These are phyloP conservation scores for Pheosia tremula DNA, from an alignment of 2,888 invertebrate genomes.

Conservation along the genomic window DNA sequence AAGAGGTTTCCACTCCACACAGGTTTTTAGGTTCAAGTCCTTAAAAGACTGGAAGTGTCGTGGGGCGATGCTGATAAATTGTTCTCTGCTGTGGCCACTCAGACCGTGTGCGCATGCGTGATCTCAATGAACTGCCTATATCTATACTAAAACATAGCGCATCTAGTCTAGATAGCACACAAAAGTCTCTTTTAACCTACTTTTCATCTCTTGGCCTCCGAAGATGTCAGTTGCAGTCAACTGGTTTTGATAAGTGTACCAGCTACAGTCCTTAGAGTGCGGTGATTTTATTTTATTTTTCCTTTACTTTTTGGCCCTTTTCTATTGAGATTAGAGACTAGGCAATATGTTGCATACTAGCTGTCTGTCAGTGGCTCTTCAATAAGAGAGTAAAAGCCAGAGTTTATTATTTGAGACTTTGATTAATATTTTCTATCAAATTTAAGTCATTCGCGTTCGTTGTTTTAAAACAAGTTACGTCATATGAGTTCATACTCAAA, in stretches of 20 bases:
- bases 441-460: no score
- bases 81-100: conserved; percentile 44
- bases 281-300: conserved; percentile 27
- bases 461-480: no score
- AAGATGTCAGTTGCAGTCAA: conserved; percentile 44
- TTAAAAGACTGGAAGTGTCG: conserved; percentile 44
- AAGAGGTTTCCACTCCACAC: conserved; percentile 30
- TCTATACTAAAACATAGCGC: neutral
- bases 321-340: no score
- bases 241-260: conserved; percentile 21
- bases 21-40: conserved; percentile 38
- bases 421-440: conserved; percentile 12
- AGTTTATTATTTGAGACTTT: conserved; percentile 13
- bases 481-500: neutral
- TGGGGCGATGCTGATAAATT: conserved; percentile 60
- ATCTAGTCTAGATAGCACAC: conserved; percentile 21
- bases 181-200: conserved; percentile 55
- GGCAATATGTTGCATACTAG: conserved; percentile 5
- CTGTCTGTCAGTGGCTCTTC: conserved; percentile 15
- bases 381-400: conserved; percentile 12
- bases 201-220: conserved; percentile 36
- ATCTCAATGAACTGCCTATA: conserved; percentile 20
- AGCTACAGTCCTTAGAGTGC: conserved; percentile 26
- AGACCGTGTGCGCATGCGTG: conserved; percentile 33
- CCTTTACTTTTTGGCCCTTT: no score